Base-by-base conservation (phyloP, 2,888 invertebrate species). In the Germaria angustata region DNA sequence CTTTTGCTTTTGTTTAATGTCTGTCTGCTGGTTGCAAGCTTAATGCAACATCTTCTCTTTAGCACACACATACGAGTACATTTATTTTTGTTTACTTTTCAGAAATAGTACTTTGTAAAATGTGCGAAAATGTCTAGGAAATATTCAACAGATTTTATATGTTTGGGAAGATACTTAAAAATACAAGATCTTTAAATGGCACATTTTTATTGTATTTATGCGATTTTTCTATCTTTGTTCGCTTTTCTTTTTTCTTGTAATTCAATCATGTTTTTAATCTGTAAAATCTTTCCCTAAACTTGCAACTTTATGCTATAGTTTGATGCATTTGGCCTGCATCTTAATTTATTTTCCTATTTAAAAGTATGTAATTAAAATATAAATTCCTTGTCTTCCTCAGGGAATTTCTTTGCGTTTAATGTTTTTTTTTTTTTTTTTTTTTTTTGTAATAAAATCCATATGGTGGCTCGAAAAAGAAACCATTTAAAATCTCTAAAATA, bases 301-400 rank as follows among this genome's bases (percentile, higher is more conserved):
- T 59, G 22, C 55, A 32, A 20, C n/a, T 0, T n/a, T 15, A 53
- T 24, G 17, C 22, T 36, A 24, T 34, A 34, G 34, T n/a, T 66
- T 15, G n/a, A n/a, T 57, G 57, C 8, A 3, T 24, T 71, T 17
- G 20, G 15, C 5, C 20, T 41, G 41, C 32, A n/a, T 2, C 28
- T 51, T 39, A n/a, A 17, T 63, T 34, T 22, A 9, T 49, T 20
- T 63, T n/a, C 13, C 63, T 53, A n/a, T 28, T 49, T 17, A n/a
- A 68, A 69, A 65, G n/a, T 39, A 71, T 79, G 65, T 80, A 82
- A 82, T 82, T 82, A 79, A 82, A 82, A 66, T 61, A 79, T 75
- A 82, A 79, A 82, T 76, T 82, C 75, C 65, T 69, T 82, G 69
- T 79, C 80, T 80, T 68, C 79, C 82, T 75, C 55, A 71, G 80